Conservation (phyloP, 2,888 invertebrate species). For the Aricia artaxerxes region DNA sequence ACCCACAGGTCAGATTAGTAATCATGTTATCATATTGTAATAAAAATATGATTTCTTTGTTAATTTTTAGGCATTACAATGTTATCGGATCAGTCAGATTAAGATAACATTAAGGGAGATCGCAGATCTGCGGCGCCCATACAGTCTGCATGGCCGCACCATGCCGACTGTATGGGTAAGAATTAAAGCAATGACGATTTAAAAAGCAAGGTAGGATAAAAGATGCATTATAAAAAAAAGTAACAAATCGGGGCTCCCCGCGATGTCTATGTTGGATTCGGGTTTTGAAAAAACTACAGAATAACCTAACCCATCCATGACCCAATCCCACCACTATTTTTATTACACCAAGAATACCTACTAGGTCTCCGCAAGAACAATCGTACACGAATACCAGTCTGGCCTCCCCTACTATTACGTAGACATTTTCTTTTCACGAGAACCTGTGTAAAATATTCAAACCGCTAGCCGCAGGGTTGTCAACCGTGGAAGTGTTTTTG, state of each 20-base stretch:
- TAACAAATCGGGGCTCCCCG: too few relatives aligned
- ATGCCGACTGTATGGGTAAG: too few relatives aligned
- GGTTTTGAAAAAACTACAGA: too few relatives aligned
- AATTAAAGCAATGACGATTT: too few relatives aligned
- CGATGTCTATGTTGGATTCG: too few relatives aligned
- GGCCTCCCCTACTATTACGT: not conserved
- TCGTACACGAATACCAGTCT: not conserved
- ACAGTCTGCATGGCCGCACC: too few relatives aligned
- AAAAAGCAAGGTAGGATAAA: too few relatives aligned
- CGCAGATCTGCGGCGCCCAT: too few relatives aligned
- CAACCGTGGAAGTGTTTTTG: constrained; percentile 16
- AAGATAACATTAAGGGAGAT: not conserved
- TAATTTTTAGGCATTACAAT: not conserved
- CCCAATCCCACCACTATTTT: too few relatives aligned
- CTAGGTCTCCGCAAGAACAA: not conserved
- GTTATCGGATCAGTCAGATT: not conserved
- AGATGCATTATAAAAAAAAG: too few relatives aligned
- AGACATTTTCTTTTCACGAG: constrained; percentile 2
- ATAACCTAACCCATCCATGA: too few relatives aligned
- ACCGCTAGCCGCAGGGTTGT: constrained; percentile 20
- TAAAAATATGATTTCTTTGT: not conserved
- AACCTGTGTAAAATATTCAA: constrained; percentile 18
- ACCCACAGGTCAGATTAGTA: too few relatives aligned
- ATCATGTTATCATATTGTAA: not conserved
- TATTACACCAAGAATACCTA: not conserved